Conservation (phyloP, 35 echinoderm and acorn worm species). For the Apostichopus japonicus region DNA sequence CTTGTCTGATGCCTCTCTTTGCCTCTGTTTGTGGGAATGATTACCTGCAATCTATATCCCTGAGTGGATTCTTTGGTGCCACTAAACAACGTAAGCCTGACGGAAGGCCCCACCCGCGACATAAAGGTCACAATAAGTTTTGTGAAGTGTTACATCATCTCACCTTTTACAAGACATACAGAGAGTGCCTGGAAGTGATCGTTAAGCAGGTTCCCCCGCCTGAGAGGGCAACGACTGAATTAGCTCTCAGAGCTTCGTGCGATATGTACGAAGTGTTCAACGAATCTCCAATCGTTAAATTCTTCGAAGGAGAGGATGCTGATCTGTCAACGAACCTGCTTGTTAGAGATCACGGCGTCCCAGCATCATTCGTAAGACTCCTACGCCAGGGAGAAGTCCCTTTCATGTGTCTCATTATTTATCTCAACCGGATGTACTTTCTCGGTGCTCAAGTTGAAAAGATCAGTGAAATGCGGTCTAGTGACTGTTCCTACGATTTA, state of each 20-base stretch:
- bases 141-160: constrained; percentile 37
- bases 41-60: constrained; percentile 65
- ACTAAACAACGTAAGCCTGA: constrained; percentile 31
- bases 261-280: constrained; percentile 34
- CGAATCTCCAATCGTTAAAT: background rate
- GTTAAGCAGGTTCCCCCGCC: background rate
- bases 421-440: constrained; percentile 28
- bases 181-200: constrained; percentile 55
- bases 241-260: background rate
- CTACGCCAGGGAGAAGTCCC: constrained; percentile 21
- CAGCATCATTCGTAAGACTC: background rate
- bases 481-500: background rate
- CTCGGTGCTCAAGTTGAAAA: constrained; percentile 24
- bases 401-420: constrained; percentile 2
- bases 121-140: constrained; percentile 57
- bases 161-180: constrained; percentile 10
- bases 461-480: constrained; percentile 11
- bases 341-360: background rate
- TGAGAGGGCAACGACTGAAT: constrained; percentile 8
- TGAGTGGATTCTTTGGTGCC: constrained; percentile 65
- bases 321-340: background rate
- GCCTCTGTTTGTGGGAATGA: constrained; percentile 87
- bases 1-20: constrained; percentile 76
- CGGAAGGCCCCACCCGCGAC: background rate
- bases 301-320: background rate